Conservation (phyloP, 2,888 invertebrate genomes). For the Drosophila kokeensis region DNA sequence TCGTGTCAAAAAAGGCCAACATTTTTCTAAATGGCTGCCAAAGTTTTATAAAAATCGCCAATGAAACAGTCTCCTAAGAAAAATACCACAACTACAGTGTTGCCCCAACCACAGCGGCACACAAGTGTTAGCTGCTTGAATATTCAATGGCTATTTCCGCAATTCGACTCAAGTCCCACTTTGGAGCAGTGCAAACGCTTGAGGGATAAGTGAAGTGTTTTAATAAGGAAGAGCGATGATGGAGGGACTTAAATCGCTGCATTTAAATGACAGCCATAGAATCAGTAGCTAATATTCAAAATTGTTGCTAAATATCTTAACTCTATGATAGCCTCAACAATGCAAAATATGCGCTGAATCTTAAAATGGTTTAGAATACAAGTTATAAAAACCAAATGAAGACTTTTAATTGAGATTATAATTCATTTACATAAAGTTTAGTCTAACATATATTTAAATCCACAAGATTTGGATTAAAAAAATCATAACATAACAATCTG, state of each 20-base stretch:
- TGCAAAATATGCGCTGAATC: background rate
- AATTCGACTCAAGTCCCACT: slow-evolving; percentile 59
- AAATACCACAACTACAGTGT: slow-evolving; percentile 45
- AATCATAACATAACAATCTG: background rate
- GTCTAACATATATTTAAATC: too few relatives aligned
- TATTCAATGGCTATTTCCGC: slow-evolving; percentile 77
- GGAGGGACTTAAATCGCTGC: background rate
- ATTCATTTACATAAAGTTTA: accelerated
- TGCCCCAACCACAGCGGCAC: background rate
- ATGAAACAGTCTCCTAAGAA: slow-evolving; percentile 45
- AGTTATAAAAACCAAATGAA: background rate
- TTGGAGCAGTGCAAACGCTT: slow-evolving; percentile 57
- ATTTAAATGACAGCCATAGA: background rate
- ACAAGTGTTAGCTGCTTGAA: slow-evolving; percentile 68
- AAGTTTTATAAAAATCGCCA: slow-evolving; percentile 73
- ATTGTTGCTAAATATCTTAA: background rate
- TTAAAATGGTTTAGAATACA: too few relatives aligned
- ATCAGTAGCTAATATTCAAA: background rate
- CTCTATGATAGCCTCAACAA: background rate
- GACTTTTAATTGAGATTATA: background rate
- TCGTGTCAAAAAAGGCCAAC: slow-evolving; percentile 56
- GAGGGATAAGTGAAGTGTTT: slow-evolving; percentile 21
- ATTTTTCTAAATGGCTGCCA: slow-evolving; percentile 69
- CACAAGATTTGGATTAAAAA: background rate
- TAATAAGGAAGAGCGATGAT: slow-evolving; percentile 8